These are phyloP conservation scores for Plutella xylostella DNA, from an alignment of 2,888 invertebrate species.

Conservation along the genomic window DNA sequence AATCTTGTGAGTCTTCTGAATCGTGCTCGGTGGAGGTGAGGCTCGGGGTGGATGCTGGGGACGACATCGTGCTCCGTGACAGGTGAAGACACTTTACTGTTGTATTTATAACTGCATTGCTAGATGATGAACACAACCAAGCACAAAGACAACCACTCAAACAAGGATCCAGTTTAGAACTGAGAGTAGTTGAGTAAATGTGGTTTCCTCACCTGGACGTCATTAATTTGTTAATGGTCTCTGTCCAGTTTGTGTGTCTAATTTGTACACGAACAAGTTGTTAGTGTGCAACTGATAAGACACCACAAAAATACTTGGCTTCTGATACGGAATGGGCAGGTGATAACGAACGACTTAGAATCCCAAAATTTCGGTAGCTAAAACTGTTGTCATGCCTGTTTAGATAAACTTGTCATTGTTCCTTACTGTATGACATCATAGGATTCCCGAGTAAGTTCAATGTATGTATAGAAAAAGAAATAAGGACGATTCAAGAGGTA, in stretches of 20 bases:
- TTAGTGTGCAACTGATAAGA: slow-evolving; percentile 8
- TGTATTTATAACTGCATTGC: not conserved
- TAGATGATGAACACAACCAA: not conserved
- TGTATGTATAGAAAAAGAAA: no score
- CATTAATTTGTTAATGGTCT: slow-evolving; percentile 66
- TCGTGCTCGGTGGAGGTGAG: slow-evolving; percentile 33
- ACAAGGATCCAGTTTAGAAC: slow-evolving; percentile 3
- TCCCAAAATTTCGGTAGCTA: slow-evolving; percentile 54
- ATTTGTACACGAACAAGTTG: slow-evolving; percentile 34
- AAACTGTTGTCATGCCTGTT: slow-evolving; percentile 37
- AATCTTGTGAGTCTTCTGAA: slow-evolving; percentile 37
- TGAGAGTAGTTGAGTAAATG: slow-evolving; percentile 58
- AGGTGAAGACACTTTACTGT: not conserved
- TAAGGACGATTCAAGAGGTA: no score
- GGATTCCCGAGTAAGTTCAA: no score
- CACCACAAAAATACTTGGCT: slow-evolving; percentile 45
- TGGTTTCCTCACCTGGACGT: slow-evolving; percentile 60
- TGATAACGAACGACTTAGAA: slow-evolving; percentile 48
- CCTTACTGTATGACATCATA: no score
- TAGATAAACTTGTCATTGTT: slow-evolving; percentile 2
- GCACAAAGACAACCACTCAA: slow-evolving; percentile 1
- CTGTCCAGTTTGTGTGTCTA: slow-evolving; percentile 50
- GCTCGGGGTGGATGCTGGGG: slow-evolving; percentile 41
- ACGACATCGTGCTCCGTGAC: slow-evolving; percentile 47
- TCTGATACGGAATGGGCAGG: slow-evolving; percentile 47